Evolutionary conservation across 2,797 vertebrate genomes (phyloP).

Genomic region (Brachyrhaphis roseni): DNA sequence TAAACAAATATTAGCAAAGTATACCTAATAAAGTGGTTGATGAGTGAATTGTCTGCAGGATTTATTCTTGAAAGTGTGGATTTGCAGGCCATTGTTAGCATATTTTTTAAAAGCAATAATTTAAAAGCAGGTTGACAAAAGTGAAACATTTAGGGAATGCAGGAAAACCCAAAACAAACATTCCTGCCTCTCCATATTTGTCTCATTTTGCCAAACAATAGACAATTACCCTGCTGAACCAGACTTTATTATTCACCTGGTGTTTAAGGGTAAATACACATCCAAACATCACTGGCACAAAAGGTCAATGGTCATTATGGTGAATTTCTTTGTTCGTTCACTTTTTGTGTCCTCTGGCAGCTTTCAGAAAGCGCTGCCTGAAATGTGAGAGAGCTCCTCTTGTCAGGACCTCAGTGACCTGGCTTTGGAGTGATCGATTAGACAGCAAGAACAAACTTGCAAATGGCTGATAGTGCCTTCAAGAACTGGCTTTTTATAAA

Average conservation of each 20-base stretch:
- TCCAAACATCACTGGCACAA: constrained; percentile 56
- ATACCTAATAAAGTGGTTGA: background rate
- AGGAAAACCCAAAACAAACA: constrained; percentile 25
- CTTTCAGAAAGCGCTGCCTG: constrained; percentile 43
- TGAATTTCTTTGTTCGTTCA: constrained; percentile 46
- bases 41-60: background rate
- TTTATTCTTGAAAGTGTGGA: background rate
- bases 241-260: constrained; percentile 29
- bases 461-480: constrained; percentile 5
- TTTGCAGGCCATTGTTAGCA: background rate
- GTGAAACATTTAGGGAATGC: constrained; percentile 15
- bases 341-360: constrained; percentile 44
- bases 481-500: constrained; percentile 12
- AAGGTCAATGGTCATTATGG: constrained; percentile 50
- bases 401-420: constrained; percentile 50
- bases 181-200: background rate
- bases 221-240: constrained; percentile 25
- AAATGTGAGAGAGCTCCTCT: constrained; percentile 48
- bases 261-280: constrained; percentile 56
- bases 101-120: background rate
- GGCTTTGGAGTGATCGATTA: constrained; percentile 57
- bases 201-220: constrained; percentile 13
- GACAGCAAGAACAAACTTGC: constrained; percentile 51
- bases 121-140: constrained; percentile 7
- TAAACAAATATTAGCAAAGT: background rate